Conservation (phyloP, 2,888 invertebrate genomes). For the Melanchra persicariae region DNA sequence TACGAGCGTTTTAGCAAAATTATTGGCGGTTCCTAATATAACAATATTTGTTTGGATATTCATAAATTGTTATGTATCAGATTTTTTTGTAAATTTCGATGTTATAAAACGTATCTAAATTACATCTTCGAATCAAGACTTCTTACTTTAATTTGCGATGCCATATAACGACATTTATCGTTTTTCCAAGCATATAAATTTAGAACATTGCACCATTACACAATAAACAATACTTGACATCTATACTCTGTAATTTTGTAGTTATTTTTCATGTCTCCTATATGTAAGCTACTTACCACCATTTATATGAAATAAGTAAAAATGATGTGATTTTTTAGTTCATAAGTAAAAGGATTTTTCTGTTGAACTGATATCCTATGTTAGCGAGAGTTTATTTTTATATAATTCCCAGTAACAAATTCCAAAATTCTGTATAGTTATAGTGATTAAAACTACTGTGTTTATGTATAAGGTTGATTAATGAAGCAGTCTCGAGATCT, state of each 20-base stretch:
- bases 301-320: conserved; percentile 69
- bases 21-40: conserved; percentile 3
- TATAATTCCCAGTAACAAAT: conserved; percentile 47
- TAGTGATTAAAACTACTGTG: conserved; percentile 33
- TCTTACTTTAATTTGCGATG: conserved; percentile 27
- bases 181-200: conserved; percentile 14
- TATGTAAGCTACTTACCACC: conserved; percentile 49
- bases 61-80: background rate
- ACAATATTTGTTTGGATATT: background rate
- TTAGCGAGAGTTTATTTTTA: conserved; percentile 61
- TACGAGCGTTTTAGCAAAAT: background rate
- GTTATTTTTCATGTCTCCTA: conserved; percentile 25
- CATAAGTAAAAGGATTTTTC: conserved; percentile 68
- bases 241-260: conserved; percentile 16
- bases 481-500: conserved; percentile 51
- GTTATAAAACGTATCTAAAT: conserved; percentile 4
- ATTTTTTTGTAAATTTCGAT: conserved; percentile 11
- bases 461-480: conserved; percentile 42
- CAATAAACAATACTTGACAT: conserved; percentile 11
- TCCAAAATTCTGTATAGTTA: conserved; percentile 48
- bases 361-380: conserved; percentile 46
- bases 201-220: conserved; percentile 3
- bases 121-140: background rate
- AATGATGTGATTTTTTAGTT: conserved; percentile 75
- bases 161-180: conserved; percentile 39